These are phyloP conservation scores for Pollenia labialis DNA, from an alignment of 2,888 invertebrate genomes.

Conservation along the genomic window DNA sequence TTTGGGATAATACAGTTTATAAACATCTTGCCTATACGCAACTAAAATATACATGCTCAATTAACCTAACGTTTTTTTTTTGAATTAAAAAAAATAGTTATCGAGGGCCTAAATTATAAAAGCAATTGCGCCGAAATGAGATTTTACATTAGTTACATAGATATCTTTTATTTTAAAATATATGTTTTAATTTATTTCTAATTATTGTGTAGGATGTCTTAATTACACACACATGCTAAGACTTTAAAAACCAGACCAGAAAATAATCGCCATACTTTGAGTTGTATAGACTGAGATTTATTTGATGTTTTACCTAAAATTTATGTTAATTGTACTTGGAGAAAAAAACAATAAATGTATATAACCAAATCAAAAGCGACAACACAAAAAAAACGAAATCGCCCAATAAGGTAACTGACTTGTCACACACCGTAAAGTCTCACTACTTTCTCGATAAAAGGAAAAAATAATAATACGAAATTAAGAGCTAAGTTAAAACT, in stretches of 20 bases:
- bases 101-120: background rate
- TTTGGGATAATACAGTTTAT: background rate
- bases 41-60: background rate
- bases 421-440: conserved; percentile 57
- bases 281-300: conserved; percentile 47
- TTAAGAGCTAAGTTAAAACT: background rate
- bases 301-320: conserved; percentile 65
- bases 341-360: conserved; percentile 26
- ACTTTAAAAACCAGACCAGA: conserved; percentile 22
- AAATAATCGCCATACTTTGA: conserved; percentile 35
- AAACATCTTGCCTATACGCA: background rate
- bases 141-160: background rate
- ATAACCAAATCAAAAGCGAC: conserved; percentile 1
- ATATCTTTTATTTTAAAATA: background rate
- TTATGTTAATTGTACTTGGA: conserved; percentile 60
- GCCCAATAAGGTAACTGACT: conserved; percentile 58
- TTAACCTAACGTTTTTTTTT: background rate
- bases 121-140: background rate
- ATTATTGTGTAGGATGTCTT: conserved; percentile 47
- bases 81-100: background rate
- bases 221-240: conserved; percentile 11
- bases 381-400: conserved; percentile 23
- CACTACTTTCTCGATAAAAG: conserved; percentile 45
- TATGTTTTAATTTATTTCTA: background rate
- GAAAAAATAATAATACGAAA: conserved; percentile 26